Evolutionary conservation across 2,797 vertebrate genomes (phyloP).

Genomic region (Microhierax caerulescens): DNA sequence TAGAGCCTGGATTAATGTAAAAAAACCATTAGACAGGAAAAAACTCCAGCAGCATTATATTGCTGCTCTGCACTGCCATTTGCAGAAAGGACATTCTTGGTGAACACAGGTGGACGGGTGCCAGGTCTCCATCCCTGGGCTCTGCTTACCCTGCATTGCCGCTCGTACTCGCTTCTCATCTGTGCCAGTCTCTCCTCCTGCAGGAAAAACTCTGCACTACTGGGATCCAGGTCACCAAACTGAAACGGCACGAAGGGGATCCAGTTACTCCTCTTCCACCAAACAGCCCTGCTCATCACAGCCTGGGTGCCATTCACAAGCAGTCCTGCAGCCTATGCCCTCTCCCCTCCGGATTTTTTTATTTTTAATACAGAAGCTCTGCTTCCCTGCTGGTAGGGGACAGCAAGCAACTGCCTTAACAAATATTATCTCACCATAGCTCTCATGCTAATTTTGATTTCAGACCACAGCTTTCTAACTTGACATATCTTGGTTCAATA

Average conservation of each 20-base stretch:
- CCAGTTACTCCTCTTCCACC: background rate
- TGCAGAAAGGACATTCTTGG: background rate
- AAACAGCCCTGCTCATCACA: background rate
- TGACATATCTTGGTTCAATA: background rate
- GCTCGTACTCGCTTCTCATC: constrained; percentile 85
- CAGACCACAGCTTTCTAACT: background rate
- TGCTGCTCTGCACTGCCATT: background rate
- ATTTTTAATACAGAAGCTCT: background rate
- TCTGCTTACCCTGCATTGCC: constrained; percentile 87
- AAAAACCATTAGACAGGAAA: background rate
- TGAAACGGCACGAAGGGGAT: constrained; percentile 44
- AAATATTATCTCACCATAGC: background rate
- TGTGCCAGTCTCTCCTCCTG: constrained; percentile 90
- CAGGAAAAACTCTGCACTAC: constrained; percentile 86
- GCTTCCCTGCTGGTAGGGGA: background rate
- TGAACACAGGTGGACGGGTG: background rate
- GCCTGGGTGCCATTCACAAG: background rate
- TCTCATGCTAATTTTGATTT: background rate
- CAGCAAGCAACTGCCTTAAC: background rate
- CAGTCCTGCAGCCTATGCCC: background rate
- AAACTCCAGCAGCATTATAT: background rate
- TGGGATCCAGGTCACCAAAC: constrained; percentile 91
- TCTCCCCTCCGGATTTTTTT: background rate
- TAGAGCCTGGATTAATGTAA: background rate
- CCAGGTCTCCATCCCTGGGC: background rate